These are phyloP conservation scores for Ariolimax columbianus DNA, from an alignment of 2,888 invertebrate species.

Conservation along the genomic window DNA sequence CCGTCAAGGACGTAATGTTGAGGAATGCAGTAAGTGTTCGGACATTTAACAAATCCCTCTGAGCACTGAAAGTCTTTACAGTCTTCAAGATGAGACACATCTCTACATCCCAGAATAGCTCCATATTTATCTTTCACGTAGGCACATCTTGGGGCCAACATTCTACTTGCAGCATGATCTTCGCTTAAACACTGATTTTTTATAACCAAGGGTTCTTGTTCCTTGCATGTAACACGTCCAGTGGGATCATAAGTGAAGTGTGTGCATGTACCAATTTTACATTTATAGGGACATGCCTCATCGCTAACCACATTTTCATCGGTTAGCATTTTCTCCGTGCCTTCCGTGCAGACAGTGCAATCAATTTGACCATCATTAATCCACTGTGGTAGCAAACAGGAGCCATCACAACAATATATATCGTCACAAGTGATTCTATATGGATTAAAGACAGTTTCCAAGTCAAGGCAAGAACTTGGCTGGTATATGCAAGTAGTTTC, in stretches of 20 bases:
- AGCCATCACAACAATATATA: constrained; percentile 13
- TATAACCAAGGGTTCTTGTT: neutral
- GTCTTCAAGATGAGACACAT: constrained; percentile 14
- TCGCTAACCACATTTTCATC: neutral
- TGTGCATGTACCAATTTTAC: constrained; percentile 20
- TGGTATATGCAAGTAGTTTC: neutral
- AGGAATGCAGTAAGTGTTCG: constrained; percentile 34
- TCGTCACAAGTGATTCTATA: neutral
- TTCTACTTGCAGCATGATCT: too few species aligned
- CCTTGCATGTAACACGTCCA: neutral
- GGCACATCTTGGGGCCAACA: constrained; percentile 3
- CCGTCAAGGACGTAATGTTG: constrained; percentile 27
- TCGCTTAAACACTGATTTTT: neutral
- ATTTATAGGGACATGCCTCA: constrained; percentile 10
- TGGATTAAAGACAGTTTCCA: neutral
- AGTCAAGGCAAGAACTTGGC: neutral
- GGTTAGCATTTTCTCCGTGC: neutral
- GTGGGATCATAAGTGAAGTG: neutral
- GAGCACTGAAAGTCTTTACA: constrained; percentile 34
- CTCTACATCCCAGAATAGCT: neutral
- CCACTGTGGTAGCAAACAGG: constrained; percentile 8
- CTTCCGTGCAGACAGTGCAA: neutral
- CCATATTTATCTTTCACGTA: neutral
- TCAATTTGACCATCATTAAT: constrained; percentile 25
- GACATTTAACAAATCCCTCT: constrained; percentile 22